Conservation (phyloP, 1,140 invertebrate genomes). For the Megathymus violae region DNA sequence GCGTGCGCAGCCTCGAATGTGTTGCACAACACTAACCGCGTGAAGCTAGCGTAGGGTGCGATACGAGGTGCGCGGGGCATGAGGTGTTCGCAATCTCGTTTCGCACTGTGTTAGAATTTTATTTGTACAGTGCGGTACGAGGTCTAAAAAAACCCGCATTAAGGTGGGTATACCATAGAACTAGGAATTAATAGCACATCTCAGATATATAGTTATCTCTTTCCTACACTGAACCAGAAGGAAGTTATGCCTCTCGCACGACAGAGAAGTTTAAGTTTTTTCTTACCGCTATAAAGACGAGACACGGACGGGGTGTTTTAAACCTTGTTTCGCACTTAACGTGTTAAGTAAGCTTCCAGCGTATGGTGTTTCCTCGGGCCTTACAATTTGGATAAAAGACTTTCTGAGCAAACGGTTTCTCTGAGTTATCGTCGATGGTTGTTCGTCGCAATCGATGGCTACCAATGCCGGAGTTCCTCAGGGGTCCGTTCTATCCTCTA, state of each 20-base stretch:
- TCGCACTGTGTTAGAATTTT: constrained; percentile 26
- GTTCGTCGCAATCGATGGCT: no score
- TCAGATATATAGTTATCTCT: constrained; percentile 19
- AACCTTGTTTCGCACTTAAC: constrained; percentile 10
- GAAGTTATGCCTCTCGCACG: constrained; percentile 29
- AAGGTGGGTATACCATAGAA: constrained; percentile 21
- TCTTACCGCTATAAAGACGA: constrained; percentile 16
- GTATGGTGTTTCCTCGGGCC: no score
- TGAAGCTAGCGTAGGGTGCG: constrained; percentile 37
- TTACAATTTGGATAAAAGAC: no score
- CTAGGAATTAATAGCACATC: constrained; percentile 17
- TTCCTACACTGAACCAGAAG: constrained; percentile 19
- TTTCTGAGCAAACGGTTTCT: no score
- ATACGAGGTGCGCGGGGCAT: constrained; percentile 37
- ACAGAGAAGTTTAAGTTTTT: constrained; percentile 25
- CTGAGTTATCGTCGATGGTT: no score
- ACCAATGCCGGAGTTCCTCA: no score
- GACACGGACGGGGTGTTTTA: constrained; percentile 13
- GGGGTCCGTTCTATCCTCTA: no score
- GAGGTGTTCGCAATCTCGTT: constrained; percentile 38
- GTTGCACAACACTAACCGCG: no score
- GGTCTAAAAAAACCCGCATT: neutral
- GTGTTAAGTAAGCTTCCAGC: no score
- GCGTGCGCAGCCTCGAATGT: no score
- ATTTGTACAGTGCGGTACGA: constrained; percentile 23